A percentile compares a stretch with the other conserved stretches of the same genome.
phyloP scores from a whole-genome alignment of 2,113 vertebrate genomes.

The Enhydra lutris region DNA sequence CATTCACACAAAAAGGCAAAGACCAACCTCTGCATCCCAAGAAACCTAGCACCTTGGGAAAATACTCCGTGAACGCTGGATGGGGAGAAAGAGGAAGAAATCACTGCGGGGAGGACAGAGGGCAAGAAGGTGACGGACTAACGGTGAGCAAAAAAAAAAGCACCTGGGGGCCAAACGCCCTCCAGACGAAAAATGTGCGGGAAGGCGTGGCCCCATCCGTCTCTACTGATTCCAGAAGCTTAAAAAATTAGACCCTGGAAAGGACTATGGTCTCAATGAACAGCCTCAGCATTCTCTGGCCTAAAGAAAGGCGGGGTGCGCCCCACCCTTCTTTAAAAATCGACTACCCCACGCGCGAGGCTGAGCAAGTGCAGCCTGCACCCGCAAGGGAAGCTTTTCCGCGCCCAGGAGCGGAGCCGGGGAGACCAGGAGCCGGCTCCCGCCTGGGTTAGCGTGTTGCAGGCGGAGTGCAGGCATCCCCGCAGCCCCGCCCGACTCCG shows the following conservation, averaged over 20 bases:
- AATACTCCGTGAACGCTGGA: not conserved
- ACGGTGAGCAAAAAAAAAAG: not conserved
- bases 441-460: fast-evolving
- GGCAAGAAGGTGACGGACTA: not conserved
- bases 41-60: not conserved
- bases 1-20: not conserved
- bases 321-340: conserved; percentile 10
- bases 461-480: not conserved
- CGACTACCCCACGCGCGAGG: not conserved
- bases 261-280: not conserved
- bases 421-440: not conserved
- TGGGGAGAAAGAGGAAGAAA: not conserved
- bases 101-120: not conserved
- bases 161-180: not conserved
- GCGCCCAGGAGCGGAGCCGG: not conserved
- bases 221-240: not conserved
- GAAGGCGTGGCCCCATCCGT: not conserved
- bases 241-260: no score
- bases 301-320: not conserved
- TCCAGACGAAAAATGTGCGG: not conserved
- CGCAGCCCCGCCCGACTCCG: not conserved
- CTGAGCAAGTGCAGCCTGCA: not conserved
- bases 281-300: not conserved
- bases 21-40: not conserved
- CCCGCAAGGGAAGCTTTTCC: not conserved